Evolutionary conservation across 2,888 invertebrate genomes (phyloP).

Genomic region (Orchestes rusci): DNA sequence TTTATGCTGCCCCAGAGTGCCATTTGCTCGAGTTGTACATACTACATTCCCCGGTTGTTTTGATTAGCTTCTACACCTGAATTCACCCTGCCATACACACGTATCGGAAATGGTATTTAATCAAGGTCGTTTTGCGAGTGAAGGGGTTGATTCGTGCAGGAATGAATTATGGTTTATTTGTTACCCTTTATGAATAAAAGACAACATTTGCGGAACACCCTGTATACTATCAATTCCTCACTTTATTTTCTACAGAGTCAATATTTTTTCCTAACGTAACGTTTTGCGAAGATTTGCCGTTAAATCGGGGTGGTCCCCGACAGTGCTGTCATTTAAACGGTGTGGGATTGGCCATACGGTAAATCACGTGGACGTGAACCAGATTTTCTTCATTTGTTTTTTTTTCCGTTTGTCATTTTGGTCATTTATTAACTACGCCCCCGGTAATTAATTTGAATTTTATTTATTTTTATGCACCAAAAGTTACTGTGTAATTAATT

Average conservation of each 20-base stretch:
- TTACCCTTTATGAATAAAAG: too few species aligned
- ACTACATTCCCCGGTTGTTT: too few species aligned
- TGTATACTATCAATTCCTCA: neutral
- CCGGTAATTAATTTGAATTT: slow-evolving; percentile 20
- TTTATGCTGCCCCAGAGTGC: too few species aligned
- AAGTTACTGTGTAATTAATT: neutral
- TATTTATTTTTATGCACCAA: slow-evolving; percentile 9
- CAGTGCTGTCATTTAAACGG: slow-evolving; percentile 19
- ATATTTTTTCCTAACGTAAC: too few species aligned
- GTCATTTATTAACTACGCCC: slow-evolving; percentile 24
- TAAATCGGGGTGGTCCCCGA: slow-evolving; percentile 22
- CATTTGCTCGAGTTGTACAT: too few species aligned
- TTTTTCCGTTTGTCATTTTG: slow-evolving; percentile 18
- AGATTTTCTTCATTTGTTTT: slow-evolving; percentile 23
- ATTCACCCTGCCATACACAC: too few species aligned
- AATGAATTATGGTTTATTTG: too few species aligned
- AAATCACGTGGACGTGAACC: slow-evolving; percentile 25
- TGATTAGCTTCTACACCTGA: too few species aligned
- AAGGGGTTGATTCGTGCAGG: too few species aligned
- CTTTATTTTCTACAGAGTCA: too few species aligned
- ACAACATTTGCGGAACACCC: neutral
- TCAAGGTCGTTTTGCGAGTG: too few species aligned
- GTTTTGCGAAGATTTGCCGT: slow-evolving; percentile 11
- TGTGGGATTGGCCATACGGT: slow-evolving; percentile 24
- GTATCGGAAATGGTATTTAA: too few species aligned